Evolutionary conservation across 2,113 vertebrate genomes (phyloP), one percentile per base, ranked within the genome.

Genomic region (Alexandromys fortis): DNA sequence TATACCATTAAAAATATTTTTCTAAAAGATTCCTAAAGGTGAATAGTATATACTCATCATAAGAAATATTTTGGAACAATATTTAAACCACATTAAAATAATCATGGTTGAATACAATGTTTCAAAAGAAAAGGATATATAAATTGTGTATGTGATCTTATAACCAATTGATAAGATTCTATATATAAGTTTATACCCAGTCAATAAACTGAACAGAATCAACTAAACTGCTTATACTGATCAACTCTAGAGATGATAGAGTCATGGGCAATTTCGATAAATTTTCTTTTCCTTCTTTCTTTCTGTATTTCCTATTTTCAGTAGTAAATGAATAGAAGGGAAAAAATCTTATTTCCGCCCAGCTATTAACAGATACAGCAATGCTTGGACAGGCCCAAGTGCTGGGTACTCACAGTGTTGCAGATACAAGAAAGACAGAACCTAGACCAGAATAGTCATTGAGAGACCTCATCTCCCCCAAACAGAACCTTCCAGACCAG

Each of bases 41-140:
- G 35, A 58, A 92, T 77, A 72, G n/a, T 45, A 76, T 2, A 38
- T 5, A 79, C 42, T 82, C 85, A 90, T 55, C 52, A 68, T n/a
- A 79, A 90, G 21, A 86, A 70, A 22, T 49, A 76, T 76, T 89
- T 73, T 22, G 13, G 76, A 35, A 81, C 28, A 45, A 91, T 85
- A 90, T 65, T 87, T 93, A 90, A 92, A 88, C 87, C 47, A 93
- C 33, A 92, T 73, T 70, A 63, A 83, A 94, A 75, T 52, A 19
- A 65, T 94, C 63, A 63, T 1, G 42, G 72, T 58, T 55, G 42
- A 91, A 92, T 85, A 30, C 82, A 38, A 85, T 65, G 38, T 86
- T 33, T 47, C 63, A 17, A 45, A 86, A 85, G 58, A 85, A 85
- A 93, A 93, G 45, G 5, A 81, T 61, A 78, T 8, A 12, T 21